Evolutionary conservation across 2,797 vertebrate genomes (phyloP).

Genomic region (Pelochelys cantorii): DNA sequence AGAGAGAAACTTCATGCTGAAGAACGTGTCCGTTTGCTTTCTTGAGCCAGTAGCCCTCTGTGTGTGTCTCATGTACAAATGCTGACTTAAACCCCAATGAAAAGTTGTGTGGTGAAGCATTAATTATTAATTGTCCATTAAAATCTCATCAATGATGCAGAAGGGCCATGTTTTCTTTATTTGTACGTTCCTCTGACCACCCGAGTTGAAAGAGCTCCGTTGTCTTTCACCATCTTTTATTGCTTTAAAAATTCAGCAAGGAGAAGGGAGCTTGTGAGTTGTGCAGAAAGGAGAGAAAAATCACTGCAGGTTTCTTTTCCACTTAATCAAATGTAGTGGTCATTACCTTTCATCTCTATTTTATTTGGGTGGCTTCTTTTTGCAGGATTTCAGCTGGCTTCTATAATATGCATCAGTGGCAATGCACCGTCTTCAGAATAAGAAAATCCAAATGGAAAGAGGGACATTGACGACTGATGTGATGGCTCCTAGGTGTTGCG

Average conservation of each 20-base stretch:
- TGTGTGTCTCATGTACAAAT: neutral
- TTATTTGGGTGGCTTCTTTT: neutral
- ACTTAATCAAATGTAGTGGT: constrained; percentile 49
- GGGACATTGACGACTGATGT: neutral
- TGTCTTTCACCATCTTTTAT: neutral
- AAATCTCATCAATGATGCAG: neutral
- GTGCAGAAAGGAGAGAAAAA: neutral
- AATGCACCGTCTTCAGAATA: neutral
- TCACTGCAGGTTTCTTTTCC: constrained; percentile 17
- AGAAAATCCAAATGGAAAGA: neutral
- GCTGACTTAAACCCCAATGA: constrained; percentile 3
- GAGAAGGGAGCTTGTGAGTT: neutral
- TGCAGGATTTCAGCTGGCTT: neutral
- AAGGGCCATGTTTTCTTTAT: neutral
- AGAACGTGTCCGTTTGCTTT: neutral
- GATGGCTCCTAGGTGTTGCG: neutral
- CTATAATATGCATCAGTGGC: neutral
- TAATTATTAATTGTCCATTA: constrained; percentile 24
- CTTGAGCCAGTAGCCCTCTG: neutral
- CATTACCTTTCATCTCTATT: constrained; percentile 35
- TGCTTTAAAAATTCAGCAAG: constrained; percentile 10
- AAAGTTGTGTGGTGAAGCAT: neutral
- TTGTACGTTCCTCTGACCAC: constrained; percentile 19
- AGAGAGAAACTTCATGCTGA: neutral
- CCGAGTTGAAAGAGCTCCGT: constrained; percentile 35